Evolutionary conservation across 2,113 vertebrate genomes (phyloP), one percentile per base, ranked within the genome.

Genomic region (Balaeniceps rex): DNA sequence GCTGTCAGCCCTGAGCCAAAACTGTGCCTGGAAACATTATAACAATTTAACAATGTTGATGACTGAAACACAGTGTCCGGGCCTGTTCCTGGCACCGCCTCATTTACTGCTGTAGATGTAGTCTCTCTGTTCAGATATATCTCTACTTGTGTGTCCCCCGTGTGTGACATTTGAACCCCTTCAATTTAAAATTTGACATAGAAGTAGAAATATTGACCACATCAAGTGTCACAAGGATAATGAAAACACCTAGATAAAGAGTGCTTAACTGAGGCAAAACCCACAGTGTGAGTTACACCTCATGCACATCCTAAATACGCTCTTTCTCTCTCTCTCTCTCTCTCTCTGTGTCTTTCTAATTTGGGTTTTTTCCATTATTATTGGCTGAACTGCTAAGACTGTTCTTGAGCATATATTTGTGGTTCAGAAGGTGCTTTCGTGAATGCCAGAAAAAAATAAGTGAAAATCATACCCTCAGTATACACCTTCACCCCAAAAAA

Each of bases 401-500:
- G 29, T 38, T 87, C 29, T 46, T 49, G 49, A 52, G 33, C 14
- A 26, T 34, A 0, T 54, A 60, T 52, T 85, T 78, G 31, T 80
- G 38, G 28, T 60, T 55, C 63, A 55, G 31, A 82, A 77, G 15
- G 38, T 70, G 28, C 12, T 91, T 87, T 83, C 75, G 70, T 6
- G 74, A 72, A 61, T 3, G 4, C 7, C 21, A 72, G 46, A 14
- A 77, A 65, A 75, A 88, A 71, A 57, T 13, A 69, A 61, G 6
- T 57, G 34, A 90, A 90, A 85, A 52, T 34, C 19, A 12, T 47
- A n/a, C 7, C 55, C 10, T 78, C 6, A 7, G 17, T 25, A 17
- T 40, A 47, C 0, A 1, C 28, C 9, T 72, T 89, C 18, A 44
- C 6, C 8, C 1, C 7, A 4, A 4, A 40, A 58, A 47, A 17